phyloP scores from a whole-genome alignment of 2,888 invertebrate species.

The Macrosiphum euphorbiae region DNA sequence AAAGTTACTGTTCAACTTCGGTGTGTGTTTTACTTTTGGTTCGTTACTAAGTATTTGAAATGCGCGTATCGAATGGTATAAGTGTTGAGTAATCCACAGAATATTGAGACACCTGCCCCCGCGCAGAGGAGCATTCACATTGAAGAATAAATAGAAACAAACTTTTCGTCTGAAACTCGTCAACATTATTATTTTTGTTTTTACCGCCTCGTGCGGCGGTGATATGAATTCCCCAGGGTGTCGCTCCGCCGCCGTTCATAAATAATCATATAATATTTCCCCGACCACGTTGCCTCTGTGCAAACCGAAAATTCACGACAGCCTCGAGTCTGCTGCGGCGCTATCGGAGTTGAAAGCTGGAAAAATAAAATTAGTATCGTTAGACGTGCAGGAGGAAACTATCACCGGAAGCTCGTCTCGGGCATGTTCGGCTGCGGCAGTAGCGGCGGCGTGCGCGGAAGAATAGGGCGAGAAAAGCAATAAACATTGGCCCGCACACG shows the following conservation, averaged over 20 bases:
- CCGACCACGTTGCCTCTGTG: not conserved
- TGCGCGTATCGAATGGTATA: conserved; percentile 24
- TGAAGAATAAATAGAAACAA: conserved; percentile 19
- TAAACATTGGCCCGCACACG: conserved; percentile 36
- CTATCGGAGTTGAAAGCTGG: not conserved
- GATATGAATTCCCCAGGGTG: conserved; percentile 7
- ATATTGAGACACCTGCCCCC: no score
- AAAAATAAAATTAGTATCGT: not conserved
- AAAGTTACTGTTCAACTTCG: not conserved
- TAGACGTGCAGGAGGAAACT: not conserved
- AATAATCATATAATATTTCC: conserved; percentile 43
- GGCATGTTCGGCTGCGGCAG: not conserved
- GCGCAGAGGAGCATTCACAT: not conserved
- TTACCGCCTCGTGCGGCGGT: not conserved
- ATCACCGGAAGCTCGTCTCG: not conserved
- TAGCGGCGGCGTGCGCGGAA: not conserved
- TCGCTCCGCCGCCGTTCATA: conserved; percentile 1
- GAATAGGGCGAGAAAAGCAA: conserved; percentile 52
- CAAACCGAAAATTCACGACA: not conserved
- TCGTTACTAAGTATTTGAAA: conserved; percentile 5
- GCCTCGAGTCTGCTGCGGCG: not conserved
- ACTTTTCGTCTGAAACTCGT: conserved; percentile 31
- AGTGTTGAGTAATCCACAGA: conserved; percentile 17
- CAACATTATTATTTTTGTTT: conserved; percentile 42
- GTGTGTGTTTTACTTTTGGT: not conserved